Base-by-base conservation (phyloP, 2,113 vertebrate species). In the Embiotoca jacksoni region DNA sequence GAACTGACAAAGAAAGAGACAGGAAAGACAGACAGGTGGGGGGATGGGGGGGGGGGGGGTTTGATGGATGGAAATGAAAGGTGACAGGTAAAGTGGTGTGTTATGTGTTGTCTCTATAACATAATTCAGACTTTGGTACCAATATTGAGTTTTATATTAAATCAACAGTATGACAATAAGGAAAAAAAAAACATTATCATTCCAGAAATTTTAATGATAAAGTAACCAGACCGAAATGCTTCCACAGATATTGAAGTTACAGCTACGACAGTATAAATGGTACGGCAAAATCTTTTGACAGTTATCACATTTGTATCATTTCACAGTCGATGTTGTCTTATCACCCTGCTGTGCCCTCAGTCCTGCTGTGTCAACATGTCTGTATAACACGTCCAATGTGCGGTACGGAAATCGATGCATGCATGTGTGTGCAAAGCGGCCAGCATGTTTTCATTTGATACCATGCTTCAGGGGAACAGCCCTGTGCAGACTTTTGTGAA, bases 121-220 rank as follows among this genome's bases (percentile, higher is more conserved):
- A 14, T 16, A 72, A 55, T 54, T 5, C 31, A n/a, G 15, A 66
- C 46, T 76, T 78, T 46, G 16, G 54, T 14, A 63, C 35, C 53
- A 62, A 30, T 56, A 71, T 30, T 70, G 30, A 16, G 49, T n/a
- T 16, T 50, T 50, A 1, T 41, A 10, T 41, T 10, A 41, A 41
- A 41, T 10, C 6, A 8, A 8, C 39, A 7, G 39, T 44, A 16
- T 52, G 15, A 52, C n/a, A 52, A 52, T 52, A 2, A 52, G n/a
- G 49, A 6, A n/a, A 15, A 52, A 52, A 52, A 52, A 6, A 23
- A 1, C 2, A n/a, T 50, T 13, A n/a, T 3, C 49, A 13, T 44
- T 11, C 13, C 9, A 10, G 3, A 11, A 50, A 14, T 6, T 50
- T 16, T 50, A 44, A 6, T 44, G 41, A 44, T 44, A 10, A 44